phyloP scores from a whole-genome alignment of 2,888 invertebrate species.

The Heliconius cydno region DNA sequence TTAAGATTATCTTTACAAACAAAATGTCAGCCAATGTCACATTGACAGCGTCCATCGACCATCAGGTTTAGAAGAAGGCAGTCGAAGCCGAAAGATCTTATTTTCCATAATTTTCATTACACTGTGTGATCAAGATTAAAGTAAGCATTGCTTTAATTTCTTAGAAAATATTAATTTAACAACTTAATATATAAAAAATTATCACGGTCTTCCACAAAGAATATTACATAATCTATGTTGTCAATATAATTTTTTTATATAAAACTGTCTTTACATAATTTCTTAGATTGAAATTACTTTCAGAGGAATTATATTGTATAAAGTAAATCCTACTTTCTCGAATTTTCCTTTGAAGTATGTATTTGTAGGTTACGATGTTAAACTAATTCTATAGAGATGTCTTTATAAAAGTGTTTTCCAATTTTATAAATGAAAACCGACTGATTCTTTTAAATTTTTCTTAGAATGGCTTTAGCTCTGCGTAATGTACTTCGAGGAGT shows the following conservation, averaged over 20 bases:
- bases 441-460: not conserved
- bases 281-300: not conserved
- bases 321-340: not conserved
- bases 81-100: constrained; percentile 16
- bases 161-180: not conserved
- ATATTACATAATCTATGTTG: constrained; percentile 50
- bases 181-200: not conserved
- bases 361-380: not conserved
- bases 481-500: constrained; percentile 75
- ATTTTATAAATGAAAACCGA: not conserved
- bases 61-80: constrained; percentile 13
- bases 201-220: constrained; percentile 1
- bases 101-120: constrained; percentile 10
- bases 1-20: too few species aligned
- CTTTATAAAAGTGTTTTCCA: not conserved
- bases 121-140: constrained; percentile 4
- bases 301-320: not conserved
- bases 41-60: constrained; percentile 28
- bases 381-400: not conserved
- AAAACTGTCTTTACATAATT: not conserved
- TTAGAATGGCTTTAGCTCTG: constrained; percentile 82
- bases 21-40: constrained; percentile 12
- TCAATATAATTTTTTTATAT: constrained; percentile 23
- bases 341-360: not conserved
- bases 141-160: constrained; percentile 14